Base-by-base conservation (phyloP, 1,140 invertebrate genomes). In the Acromyrmex heyeri region DNA sequence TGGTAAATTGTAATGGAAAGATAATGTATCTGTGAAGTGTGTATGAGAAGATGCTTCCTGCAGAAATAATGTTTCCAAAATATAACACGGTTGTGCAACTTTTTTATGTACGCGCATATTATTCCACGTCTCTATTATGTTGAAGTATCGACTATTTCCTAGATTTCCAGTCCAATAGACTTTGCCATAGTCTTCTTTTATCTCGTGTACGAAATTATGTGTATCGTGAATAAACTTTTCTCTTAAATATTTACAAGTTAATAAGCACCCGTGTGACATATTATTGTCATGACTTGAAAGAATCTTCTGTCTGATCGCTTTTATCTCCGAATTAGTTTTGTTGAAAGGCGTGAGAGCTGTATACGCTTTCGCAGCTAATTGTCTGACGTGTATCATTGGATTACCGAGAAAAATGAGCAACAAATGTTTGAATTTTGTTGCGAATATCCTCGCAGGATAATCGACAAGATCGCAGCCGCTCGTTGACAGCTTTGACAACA, bases 401-500 rank as follows among this genome's bases (percentile, higher is more conserved):
- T 91, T 92, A n/a, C 50, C 73, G 2, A 95, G 75, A 3, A 94
- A 89, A 24, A 44, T 6, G 12, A 44, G 10, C 27, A 95, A 82
- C 18, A 81, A 85, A 16, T 8, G 18, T 67, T 86, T 91, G 0
- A 94, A 44, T 59, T 87, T 21, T 14, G 57, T 65, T 0, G 92
- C 78, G n/a, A 93, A 93, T 2, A 78, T 18, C n/a, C 83, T 10
- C 1, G 92, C 86, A 6, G 87, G 92, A 85, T 93, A 90, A 85
- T 94, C 93, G 5, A 92, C 90, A 3, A 95, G 91, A 8, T 93
- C 90, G 38, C 91, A 93, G 59, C 92, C 90, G 10, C 94, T 92
- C 3, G 90, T 90, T 18, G 93, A 94, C 73, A 96, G 90, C 78
- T 94, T 94, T 12, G 95, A 95, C 4, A 96, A 76, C 0, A 96